Evolutionary conservation across 2,113 vertebrate genomes (phyloP).

Genomic region (Aegithalos caudatus): DNA sequence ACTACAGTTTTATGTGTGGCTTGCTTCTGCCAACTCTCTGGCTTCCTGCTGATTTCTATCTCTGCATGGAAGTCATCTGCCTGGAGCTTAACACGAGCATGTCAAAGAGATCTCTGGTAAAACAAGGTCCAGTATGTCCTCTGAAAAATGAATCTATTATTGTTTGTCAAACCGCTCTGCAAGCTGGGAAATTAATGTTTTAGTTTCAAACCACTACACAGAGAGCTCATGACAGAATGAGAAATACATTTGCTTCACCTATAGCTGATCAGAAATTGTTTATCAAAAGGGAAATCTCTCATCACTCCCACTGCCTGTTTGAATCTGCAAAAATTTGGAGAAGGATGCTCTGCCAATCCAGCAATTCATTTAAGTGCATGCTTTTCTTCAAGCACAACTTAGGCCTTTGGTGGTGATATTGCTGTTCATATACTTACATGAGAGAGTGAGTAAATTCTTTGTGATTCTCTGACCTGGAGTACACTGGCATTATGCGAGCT

Average conservation of each 20-base stretch:
- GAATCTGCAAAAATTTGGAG: background rate
- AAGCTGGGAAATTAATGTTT: background rate
- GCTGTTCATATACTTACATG: background rate
- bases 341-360: background rate
- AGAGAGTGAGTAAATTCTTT: background rate
- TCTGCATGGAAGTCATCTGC: background rate
- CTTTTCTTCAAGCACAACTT: background rate
- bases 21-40: slow-evolving; percentile 16
- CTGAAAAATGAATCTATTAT: background rate
- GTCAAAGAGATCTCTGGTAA: background rate
- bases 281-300: background rate
- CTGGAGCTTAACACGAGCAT: background rate
- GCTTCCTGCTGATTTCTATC: slow-evolving; percentile 3
- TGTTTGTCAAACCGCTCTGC: background rate
- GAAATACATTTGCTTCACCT: background rate
- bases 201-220: background rate
- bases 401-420: background rate
- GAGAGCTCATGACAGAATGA: background rate
- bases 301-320: background rate
- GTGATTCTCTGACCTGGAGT: background rate
- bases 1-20: background rate
- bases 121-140: background rate
- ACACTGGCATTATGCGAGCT: background rate
- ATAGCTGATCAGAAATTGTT: background rate
- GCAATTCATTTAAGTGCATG: background rate